These are phyloP conservation scores for Gouania willdenowi DNA, from an alignment of 2,797 vertebrate species.

Conservation along the genomic window DNA sequence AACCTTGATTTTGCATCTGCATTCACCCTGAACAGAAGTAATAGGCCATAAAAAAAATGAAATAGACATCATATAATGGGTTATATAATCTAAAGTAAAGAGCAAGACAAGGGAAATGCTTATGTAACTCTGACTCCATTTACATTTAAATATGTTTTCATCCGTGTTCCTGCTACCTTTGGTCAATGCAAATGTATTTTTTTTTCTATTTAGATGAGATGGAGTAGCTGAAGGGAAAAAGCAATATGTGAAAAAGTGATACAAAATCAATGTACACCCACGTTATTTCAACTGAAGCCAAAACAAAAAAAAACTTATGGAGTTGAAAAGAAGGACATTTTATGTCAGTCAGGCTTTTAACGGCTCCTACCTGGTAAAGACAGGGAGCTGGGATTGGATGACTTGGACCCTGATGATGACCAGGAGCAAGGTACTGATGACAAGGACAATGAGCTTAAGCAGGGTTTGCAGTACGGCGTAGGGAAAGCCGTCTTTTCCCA, in stretches of 20 bases:
- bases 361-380: constrained; percentile 89
- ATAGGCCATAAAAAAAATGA: constrained; percentile 19
- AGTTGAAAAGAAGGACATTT: no score
- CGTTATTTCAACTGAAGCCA: no score
- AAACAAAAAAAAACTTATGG: no score
- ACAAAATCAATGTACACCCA: no score
- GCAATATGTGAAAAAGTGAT: no score
- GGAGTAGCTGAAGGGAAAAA: no score
- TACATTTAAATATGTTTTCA: constrained; percentile 21
- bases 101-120: constrained; percentile 18
- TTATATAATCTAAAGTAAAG: constrained; percentile 37
- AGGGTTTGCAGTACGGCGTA: constrained; percentile 88
- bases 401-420: constrained; percentile 95
- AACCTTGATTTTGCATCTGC: not conserved
- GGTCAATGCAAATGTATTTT: constrained; percentile 3
- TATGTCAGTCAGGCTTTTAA: no score
- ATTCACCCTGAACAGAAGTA: constrained; percentile 9
- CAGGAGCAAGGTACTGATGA: constrained; percentile 93
- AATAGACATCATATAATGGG: constrained; percentile 36
- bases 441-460: constrained; percentile 91
- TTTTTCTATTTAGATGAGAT: not conserved
- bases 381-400: constrained; percentile 96
- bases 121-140: constrained; percentile 30
- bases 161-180: not conserved
- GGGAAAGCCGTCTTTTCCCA: constrained; percentile 88